Conservation (phyloP, 2,113 vertebrate species). For the Tragelaphus imberbis region DNA sequence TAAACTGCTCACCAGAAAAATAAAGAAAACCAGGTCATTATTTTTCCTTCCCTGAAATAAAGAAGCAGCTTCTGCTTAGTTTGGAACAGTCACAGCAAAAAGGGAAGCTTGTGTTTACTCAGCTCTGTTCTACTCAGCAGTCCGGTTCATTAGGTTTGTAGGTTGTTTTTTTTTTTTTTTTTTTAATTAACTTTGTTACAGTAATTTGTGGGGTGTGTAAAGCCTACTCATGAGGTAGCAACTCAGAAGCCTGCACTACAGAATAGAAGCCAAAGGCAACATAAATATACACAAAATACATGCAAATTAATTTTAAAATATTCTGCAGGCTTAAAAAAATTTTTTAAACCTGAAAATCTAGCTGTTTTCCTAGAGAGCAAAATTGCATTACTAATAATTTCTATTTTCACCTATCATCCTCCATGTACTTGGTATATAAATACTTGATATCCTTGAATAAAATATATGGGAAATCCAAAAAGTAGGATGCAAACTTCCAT, state of each 20-base stretch:
- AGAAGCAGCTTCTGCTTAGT: slow-evolving; percentile 30
- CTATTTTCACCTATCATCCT: neutral
- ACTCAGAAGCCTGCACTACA: neutral
- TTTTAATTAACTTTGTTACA: neutral
- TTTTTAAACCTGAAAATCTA: neutral
- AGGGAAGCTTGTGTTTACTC: slow-evolving; percentile 38
- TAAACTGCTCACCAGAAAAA: slow-evolving; percentile 48
- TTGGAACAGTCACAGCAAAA: neutral
- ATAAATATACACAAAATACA: neutral
- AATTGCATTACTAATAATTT: neutral
- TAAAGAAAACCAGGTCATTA: slow-evolving; percentile 31
- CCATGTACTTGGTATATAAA: neutral
- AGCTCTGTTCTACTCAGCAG: slow-evolving; percentile 28
- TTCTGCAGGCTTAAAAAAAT: neutral
- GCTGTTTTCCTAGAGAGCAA: neutral
- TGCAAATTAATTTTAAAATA: neutral
- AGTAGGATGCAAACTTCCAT: neutral
- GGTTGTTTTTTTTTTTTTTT: neutral
- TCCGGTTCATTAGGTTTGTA: neutral
- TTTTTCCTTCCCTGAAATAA: slow-evolving; percentile 47
- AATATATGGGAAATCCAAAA: neutral
- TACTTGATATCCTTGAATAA: neutral
- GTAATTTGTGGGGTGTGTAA: neutral
- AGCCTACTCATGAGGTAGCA: neutral
- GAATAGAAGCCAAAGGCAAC: neutral